These are phyloP conservation scores for Nephrocerus scutellatus DNA, from an alignment of 2,888 invertebrate species.

Conservation along the genomic window DNA sequence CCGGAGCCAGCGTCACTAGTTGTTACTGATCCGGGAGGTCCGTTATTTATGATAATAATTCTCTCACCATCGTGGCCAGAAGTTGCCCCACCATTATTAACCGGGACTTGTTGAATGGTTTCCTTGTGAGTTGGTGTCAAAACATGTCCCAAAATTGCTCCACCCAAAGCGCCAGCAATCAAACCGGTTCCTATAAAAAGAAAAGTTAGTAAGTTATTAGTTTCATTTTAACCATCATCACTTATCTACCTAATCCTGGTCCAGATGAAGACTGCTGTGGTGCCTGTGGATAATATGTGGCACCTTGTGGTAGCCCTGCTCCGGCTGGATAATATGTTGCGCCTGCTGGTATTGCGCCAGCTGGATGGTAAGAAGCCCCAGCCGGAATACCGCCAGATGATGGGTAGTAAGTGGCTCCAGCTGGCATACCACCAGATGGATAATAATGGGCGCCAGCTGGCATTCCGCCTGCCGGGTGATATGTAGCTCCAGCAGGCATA, in stretches of 20 bases:
- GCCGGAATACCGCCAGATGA: constrained; percentile 23
- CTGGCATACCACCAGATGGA: constrained; percentile 18
- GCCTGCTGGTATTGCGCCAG: constrained; percentile 33
- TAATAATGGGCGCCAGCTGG: constrained; percentile 16
- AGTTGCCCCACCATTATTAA: constrained; percentile 25
- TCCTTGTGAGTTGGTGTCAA: constrained; percentile 38
- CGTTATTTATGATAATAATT: constrained; percentile 45
- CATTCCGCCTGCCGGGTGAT: constrained; percentile 14
- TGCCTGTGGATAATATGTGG: constrained; percentile 32
- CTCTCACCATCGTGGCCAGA: constrained; percentile 32
- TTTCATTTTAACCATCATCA: too few relatives aligned
- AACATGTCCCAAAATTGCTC: constrained; percentile 41
- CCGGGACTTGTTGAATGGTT: constrained; percentile 28
- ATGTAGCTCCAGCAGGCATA: constrained; percentile 31
- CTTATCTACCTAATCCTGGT: constrained; percentile 40
- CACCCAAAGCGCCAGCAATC: constrained; percentile 41
- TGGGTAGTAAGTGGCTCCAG: constrained; percentile 29
- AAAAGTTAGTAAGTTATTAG: background rate
- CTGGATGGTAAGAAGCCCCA: constrained; percentile 25
- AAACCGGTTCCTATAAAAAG: constrained; percentile 37
- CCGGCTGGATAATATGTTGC: constrained; percentile 33
- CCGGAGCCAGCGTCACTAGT: constrained; percentile 30
- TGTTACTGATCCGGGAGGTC: constrained; percentile 40
- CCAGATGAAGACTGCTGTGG: constrained; percentile 42
- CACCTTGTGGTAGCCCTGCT: constrained; percentile 34